These are phyloP conservation scores for Drosophila gunungcola DNA, from an alignment of 1,140 invertebrate genomes.

Conservation along the genomic window DNA sequence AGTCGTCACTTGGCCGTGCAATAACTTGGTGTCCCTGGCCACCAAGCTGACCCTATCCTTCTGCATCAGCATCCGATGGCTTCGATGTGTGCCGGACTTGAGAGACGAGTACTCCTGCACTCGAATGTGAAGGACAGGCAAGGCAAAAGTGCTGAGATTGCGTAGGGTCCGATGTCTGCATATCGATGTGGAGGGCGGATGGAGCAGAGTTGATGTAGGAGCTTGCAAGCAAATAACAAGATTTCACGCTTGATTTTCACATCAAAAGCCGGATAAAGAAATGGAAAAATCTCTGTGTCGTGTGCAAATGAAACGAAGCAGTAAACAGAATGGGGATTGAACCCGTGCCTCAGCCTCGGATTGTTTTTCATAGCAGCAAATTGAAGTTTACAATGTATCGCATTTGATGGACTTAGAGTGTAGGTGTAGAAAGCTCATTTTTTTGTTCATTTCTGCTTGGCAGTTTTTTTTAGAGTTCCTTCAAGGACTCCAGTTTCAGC, in stretches of 20 bases:
- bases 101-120: constrained; percentile 20
- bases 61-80: constrained; percentile 3
- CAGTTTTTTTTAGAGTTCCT: constrained; percentile 6
- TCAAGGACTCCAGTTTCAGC: constrained; percentile 41
- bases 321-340: constrained; percentile 25
- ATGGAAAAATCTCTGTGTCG: constrained; percentile 40
- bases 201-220: constrained; percentile 14
- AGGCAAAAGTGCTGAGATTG: constrained; percentile 54
- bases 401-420: constrained; percentile 23
- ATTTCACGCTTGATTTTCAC: constrained; percentile 73
- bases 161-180: constrained; percentile 35
- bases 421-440: constrained; percentile 1
- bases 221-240: constrained; percentile 66
- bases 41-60: constrained; percentile 1
- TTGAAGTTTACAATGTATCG: constrained; percentile 50
- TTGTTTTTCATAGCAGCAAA: constrained; percentile 50
- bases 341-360: constrained; percentile 11
- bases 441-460: not conserved
- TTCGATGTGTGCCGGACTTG: constrained; percentile 18
- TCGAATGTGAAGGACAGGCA: constrained; percentile 21
- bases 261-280: constrained; percentile 64
- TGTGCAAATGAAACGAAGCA: constrained; percentile 57
- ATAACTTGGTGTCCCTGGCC: constrained; percentile 14
- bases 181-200: constrained; percentile 8
- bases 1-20: constrained; percentile 42